phyloP scores from a whole-genome alignment of 2,113 vertebrate species.

The Saccopteryx bilineata region DNA sequence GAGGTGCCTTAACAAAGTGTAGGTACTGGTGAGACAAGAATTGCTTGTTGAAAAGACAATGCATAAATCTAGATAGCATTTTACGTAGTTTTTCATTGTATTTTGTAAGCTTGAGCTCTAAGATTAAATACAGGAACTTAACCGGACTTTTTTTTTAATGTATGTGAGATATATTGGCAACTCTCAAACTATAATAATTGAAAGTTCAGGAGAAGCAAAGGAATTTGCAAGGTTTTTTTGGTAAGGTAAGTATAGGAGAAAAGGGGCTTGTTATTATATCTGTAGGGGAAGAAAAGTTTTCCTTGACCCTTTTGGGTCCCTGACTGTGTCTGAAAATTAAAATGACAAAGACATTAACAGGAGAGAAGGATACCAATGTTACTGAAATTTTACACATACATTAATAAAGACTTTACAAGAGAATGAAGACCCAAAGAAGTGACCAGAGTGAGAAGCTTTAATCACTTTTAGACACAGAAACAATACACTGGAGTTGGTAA shows the following conservation, averaged over 20 bases:
- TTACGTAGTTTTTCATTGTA: background rate
- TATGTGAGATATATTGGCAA: background rate
- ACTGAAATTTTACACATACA: background rate
- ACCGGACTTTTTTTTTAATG: background rate
- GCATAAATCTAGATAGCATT: background rate
- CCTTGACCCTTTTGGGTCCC: background rate
- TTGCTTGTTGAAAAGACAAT: background rate
- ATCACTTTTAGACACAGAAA: background rate
- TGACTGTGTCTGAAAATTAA: background rate
- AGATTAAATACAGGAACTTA: background rate
- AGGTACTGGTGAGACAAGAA: background rate
- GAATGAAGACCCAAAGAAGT: background rate
- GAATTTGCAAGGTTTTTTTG: constrained; percentile 14
- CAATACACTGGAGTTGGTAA: background rate
- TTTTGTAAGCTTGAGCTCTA: background rate
- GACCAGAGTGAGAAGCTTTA: background rate
- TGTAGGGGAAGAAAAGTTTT: background rate
- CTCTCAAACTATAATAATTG: constrained; percentile 34
- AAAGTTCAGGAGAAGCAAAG: background rate
- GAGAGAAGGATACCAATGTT: background rate
- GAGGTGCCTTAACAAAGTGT: background rate
- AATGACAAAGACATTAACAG: background rate
- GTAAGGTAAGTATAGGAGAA: background rate
- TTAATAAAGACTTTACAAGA: background rate
- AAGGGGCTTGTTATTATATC: background rate